Conservation (phyloP, 2,797 vertebrate genomes). For the Glossophaga mutica region DNA sequence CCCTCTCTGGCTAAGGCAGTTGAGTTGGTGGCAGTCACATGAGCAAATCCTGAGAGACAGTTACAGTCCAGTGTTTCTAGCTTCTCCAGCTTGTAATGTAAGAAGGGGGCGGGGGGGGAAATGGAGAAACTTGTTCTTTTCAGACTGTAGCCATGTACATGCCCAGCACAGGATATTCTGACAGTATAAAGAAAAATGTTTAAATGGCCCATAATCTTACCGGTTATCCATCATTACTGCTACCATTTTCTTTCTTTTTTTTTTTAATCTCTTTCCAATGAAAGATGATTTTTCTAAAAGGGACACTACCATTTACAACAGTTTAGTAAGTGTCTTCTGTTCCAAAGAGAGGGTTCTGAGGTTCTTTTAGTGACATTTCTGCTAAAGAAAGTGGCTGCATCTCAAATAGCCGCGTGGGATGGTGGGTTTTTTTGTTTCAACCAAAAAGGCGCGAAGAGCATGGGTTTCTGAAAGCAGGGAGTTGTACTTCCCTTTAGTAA, state of each 20-base stretch:
- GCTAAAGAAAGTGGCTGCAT: background rate
- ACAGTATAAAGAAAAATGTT: slow-evolving; percentile 1
- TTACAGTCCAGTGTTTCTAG: background rate
- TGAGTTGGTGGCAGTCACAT: background rate
- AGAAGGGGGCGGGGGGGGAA: background rate
- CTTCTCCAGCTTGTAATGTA: background rate
- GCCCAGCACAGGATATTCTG: background rate
- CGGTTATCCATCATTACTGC: background rate
- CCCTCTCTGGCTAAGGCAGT: background rate
- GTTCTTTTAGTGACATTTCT: background rate
- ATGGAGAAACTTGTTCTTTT: background rate
- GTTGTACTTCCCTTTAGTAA: background rate
- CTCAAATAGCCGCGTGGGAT: background rate
- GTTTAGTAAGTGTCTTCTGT: background rate
- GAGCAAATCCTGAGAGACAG: background rate
- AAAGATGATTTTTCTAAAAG: background rate
- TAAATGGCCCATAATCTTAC: background rate
- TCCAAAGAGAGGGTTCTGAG: background rate
- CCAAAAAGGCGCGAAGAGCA: background rate
- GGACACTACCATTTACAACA: background rate
- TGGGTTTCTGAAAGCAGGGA: background rate
- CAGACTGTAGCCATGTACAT: background rate
- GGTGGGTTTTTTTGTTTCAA: background rate
- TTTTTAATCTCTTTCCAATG: background rate
- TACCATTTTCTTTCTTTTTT: background rate